phyloP scores from a whole-genome alignment of 2,888 invertebrate genomes.

The Leptarthrus brevirostris region DNA sequence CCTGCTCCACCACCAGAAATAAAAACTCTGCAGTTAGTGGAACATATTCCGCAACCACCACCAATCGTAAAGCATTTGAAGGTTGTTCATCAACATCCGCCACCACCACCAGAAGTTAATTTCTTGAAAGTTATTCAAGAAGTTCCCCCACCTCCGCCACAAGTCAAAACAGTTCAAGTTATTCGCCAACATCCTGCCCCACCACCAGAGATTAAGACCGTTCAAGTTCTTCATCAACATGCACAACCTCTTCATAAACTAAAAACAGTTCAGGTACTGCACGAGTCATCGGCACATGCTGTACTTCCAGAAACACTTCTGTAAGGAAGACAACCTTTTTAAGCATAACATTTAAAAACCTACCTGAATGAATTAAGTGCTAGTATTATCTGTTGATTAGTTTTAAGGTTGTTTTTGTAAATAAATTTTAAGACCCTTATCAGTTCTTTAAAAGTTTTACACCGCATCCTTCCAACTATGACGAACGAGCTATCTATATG shows the following conservation, averaged over 20 bases:
- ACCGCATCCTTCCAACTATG: too few species aligned
- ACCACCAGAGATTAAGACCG: conserved; percentile 36
- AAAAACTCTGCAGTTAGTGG: background rate
- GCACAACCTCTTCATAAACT: background rate
- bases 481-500: too few species aligned
- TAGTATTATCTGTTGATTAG: background rate
- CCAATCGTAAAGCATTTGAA: conserved; percentile 34
- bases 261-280: conserved; percentile 29
- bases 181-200: conserved; percentile 31
- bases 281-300: conserved; percentile 15
- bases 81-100: conserved; percentile 32
- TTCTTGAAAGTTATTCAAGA: conserved; percentile 15
- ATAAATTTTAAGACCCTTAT: background rate
- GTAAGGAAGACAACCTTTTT: background rate
- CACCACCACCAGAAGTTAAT: conserved; percentile 36
- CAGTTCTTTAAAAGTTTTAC: too few species aligned
- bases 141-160: conserved; percentile 20
- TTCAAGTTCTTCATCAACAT: conserved; percentile 29
- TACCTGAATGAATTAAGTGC: conserved; percentile 8
- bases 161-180: conserved; percentile 34
- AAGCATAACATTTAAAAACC: background rate
- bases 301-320: conserved; percentile 18
- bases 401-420: conserved; percentile 20
- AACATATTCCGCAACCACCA: conserved; percentile 25
- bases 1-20: conserved; percentile 36